phyloP scores from a whole-genome alignment of 2,797 vertebrate species.

The Enteromius viviparus region DNA sequence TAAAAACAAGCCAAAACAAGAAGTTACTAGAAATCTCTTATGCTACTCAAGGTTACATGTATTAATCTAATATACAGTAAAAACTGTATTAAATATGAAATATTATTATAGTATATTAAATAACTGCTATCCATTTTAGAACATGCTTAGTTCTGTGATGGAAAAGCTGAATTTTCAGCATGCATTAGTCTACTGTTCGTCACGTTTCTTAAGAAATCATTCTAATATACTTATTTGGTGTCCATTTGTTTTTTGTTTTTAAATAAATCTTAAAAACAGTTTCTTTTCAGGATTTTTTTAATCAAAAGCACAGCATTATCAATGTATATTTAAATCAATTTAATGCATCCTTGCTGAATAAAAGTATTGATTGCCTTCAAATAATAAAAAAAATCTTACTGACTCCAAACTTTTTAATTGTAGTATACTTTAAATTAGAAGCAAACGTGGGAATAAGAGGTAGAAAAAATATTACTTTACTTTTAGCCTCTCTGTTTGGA shows the following conservation, averaged over 20 bases:
- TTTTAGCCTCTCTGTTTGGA: not conserved
- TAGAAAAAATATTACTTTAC: not conserved
- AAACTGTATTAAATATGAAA: not conserved
- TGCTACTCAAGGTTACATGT: not conserved
- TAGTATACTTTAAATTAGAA: not conserved
- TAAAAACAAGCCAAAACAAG: not conserved
- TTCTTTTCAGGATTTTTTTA: not conserved
- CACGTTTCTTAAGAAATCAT: not conserved
- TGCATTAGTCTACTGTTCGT: not conserved
- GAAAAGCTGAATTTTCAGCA: not conserved
- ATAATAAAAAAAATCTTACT: not conserved
- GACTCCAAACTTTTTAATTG: not conserved
- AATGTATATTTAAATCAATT: not conserved
- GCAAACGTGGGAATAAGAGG: not conserved
- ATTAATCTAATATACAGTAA: not conserved
- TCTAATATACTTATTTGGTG: not conserved
- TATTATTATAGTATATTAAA: not conserved
- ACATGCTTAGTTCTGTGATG: not conserved
- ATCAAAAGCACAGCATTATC: not conserved
- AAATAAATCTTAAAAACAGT: too few species aligned
- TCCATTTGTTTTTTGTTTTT: not conserved
- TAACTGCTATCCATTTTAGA: not conserved
- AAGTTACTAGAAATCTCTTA: not conserved
- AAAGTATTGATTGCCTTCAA: not conserved
- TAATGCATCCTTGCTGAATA: constrained; percentile 13